Evolutionary conservation across 1,140 invertebrate genomes (phyloP).

Genomic region (Yoshiicerus persimilis): DNA sequence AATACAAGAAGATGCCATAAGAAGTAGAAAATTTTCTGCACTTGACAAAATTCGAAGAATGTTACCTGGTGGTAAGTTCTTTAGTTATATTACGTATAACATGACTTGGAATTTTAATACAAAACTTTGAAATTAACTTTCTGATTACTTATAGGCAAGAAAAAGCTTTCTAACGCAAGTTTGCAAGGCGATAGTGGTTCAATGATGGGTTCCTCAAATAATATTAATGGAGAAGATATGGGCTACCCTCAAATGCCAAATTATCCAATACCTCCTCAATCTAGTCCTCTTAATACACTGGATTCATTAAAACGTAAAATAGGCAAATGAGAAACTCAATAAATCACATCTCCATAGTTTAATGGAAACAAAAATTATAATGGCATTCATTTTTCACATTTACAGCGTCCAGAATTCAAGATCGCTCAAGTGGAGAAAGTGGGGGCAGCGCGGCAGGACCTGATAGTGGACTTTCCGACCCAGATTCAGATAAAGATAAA

Average conservation of each 20-base stretch:
- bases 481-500: conserved; percentile 11
- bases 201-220: neutral
- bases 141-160: neutral
- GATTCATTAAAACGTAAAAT: neutral
- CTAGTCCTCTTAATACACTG: neutral
- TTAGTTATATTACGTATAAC: neutral
- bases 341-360: neutral
- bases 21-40: conserved; percentile 4
- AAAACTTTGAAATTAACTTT: neutral
- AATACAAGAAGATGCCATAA: conserved; percentile 72
- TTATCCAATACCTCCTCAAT: neutral
- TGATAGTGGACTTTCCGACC: conserved; percentile 27
- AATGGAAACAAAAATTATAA: neutral
- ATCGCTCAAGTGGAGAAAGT: neutral
- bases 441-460: neutral
- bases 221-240: neutral
- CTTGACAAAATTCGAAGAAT: neutral
- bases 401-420: neutral
- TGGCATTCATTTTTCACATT: neutral
- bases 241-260: neutral
- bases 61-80: neutral
- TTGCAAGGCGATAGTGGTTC: neutral
- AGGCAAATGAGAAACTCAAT: neutral
- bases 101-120: neutral
- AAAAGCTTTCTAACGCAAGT: neutral